Conservation (phyloP, 2,797 vertebrate genomes). For the Gambelia wislizenii region DNA sequence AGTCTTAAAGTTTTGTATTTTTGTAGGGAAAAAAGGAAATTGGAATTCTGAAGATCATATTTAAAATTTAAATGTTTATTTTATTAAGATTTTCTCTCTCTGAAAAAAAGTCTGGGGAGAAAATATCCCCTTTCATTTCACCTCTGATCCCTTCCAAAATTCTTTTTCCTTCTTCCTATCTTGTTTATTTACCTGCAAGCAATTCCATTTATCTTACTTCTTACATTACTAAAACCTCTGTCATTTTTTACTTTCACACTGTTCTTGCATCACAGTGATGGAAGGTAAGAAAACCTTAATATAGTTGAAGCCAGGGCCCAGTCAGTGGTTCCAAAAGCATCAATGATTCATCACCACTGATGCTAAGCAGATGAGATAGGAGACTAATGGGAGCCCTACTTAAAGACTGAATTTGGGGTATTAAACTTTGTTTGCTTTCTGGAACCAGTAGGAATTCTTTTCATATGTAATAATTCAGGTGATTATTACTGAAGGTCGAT, state of each 20-base stretch:
- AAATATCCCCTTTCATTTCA: neutral
- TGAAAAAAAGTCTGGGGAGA: no score
- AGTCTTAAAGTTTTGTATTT: neutral
- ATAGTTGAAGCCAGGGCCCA: neutral
- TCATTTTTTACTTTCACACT: neutral
- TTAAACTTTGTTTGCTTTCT: neutral
- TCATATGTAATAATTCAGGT: neutral
- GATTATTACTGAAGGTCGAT: neutral
- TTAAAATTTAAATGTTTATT: no score
- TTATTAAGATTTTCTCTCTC: no score
- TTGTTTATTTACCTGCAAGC: neutral
- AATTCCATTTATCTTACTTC: neutral
- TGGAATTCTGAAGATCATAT: no score
- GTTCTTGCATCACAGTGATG: neutral
- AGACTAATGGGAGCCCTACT: neutral
- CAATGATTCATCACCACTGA: neutral
- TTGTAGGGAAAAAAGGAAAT: neutral
- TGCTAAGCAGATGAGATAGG: neutral
- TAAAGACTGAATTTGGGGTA: neutral
- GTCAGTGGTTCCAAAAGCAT: neutral
- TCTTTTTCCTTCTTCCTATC: neutral
- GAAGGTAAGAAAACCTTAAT: neutral
- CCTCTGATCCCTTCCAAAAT: neutral
- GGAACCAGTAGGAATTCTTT: neutral
- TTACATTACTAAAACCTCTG: neutral